phyloP scores from a whole-genome alignment of 2,888 invertebrate genomes.

The Deilephila elpenor region DNA sequence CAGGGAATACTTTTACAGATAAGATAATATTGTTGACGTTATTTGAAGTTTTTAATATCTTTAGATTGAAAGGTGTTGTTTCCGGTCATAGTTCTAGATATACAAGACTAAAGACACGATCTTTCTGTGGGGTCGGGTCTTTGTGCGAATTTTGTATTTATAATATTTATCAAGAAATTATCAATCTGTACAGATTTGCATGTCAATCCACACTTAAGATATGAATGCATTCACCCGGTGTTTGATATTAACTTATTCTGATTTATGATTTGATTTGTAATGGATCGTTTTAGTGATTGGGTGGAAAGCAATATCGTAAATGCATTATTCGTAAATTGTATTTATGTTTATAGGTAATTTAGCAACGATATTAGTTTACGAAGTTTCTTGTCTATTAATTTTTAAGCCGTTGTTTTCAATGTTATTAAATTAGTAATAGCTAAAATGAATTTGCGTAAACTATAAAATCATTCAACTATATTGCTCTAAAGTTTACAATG shows the following conservation, averaged over 20 bases:
- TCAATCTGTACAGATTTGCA: conserved; percentile 10
- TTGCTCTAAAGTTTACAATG: background rate
- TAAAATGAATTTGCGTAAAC: too few species aligned
- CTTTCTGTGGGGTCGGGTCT: too few species aligned
- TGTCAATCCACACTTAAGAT: background rate
- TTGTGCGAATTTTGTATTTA: too few species aligned
- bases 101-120: too few species aligned
- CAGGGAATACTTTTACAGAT: background rate
- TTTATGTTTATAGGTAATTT: too few species aligned
- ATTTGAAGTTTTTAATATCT: conserved; percentile 9
- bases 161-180: background rate
- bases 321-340: too few species aligned
- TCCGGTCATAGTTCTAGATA: too few species aligned
- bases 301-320: too few species aligned
- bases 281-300: background rate
- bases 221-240: background rate
- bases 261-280: background rate
- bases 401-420: too few species aligned
- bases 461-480: background rate
- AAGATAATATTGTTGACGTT: conserved; percentile 10
- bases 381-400: too few species aligned
- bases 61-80: background rate
- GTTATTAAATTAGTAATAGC: too few species aligned
- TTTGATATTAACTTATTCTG: background rate
- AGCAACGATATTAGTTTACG: too few species aligned